phyloP scores from a whole-genome alignment of 2,888 invertebrate species.

The Pammene aurita region DNA sequence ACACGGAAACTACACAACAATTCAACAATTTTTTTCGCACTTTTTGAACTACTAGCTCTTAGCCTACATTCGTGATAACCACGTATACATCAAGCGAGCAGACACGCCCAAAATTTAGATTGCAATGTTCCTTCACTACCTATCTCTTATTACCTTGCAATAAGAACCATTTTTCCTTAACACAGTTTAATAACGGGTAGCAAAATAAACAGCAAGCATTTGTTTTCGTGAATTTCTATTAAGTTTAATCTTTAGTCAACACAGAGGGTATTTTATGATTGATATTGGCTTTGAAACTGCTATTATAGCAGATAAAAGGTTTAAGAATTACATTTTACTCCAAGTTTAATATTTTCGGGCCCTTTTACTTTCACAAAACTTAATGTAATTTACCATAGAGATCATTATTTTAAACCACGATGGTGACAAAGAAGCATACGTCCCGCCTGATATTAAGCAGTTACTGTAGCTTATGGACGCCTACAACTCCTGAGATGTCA shows the following conservation, averaged over 20 bases:
- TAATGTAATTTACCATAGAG: too few relatives aligned
- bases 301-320: too few relatives aligned
- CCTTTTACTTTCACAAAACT: too few relatives aligned
- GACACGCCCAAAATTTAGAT: conserved; percentile 40
- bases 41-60: conserved; percentile 2
- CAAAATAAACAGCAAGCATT: conserved; percentile 19
- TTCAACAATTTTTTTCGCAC: neutral
- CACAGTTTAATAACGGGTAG: conserved; percentile 27
- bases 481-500: too few relatives aligned
- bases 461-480: too few relatives aligned
- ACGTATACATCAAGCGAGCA: conserved; percentile 30
- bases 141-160: neutral
- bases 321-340: too few relatives aligned
- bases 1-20: too few relatives aligned
- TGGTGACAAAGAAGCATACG: too few relatives aligned
- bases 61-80: conserved; percentile 33
- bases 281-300: neutral
- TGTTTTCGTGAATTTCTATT: conserved; percentile 30
- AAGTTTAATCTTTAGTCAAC: conserved; percentile 24
- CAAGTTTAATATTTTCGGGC: too few relatives aligned
- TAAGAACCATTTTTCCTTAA: neutral
- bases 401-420: too few relatives aligned
- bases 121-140: conserved; percentile 5
- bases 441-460: too few relatives aligned
- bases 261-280: conserved; percentile 4